phyloP scores from a whole-genome alignment of 2,113 vertebrate species.

The Otolemur garnettii region DNA sequence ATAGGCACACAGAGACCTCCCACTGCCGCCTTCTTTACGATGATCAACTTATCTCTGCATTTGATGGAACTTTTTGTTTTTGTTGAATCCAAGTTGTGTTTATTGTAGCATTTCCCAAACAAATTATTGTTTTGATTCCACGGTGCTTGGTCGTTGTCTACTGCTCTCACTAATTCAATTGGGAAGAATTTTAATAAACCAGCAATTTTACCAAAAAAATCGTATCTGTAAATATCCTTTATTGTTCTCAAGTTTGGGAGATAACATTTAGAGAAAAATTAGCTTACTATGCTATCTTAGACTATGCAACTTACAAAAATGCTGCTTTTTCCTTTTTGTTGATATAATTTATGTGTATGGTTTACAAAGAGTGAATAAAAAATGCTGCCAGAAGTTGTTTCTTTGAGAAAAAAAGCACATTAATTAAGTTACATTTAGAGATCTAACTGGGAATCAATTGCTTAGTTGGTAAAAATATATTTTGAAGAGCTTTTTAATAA shows the following conservation, averaged over 20 bases:
- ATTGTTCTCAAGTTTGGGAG: slow-evolving; percentile 39
- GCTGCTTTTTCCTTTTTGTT: background rate
- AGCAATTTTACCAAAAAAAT: background rate
- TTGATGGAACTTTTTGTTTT: background rate
- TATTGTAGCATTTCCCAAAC: too few relatives aligned
- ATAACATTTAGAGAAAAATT: background rate
- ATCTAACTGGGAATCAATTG: background rate
- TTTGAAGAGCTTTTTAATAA: background rate
- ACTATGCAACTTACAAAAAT: slow-evolving; percentile 24
- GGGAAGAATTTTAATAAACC: background rate
- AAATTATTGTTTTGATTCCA: slow-evolving; percentile 2
- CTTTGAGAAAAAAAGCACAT: background rate
- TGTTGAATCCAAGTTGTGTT: too few relatives aligned
- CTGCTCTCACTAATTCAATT: slow-evolving; percentile 45
- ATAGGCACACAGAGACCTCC: background rate
- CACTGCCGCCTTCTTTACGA: background rate
- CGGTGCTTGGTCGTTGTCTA: background rate
- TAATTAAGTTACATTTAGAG: background rate
- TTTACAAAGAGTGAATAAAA: slow-evolving; percentile 10
- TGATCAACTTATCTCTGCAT: slow-evolving; percentile 11
- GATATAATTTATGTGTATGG: background rate
- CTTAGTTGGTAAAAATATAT: slow-evolving; percentile 4
- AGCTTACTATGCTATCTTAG: background rate
- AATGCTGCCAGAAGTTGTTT: background rate
- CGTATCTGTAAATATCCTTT: slow-evolving; percentile 25